Evolutionary conservation across 2,888 invertebrate genomes (phyloP).

Genomic region (Julus scandinavius): DNA sequence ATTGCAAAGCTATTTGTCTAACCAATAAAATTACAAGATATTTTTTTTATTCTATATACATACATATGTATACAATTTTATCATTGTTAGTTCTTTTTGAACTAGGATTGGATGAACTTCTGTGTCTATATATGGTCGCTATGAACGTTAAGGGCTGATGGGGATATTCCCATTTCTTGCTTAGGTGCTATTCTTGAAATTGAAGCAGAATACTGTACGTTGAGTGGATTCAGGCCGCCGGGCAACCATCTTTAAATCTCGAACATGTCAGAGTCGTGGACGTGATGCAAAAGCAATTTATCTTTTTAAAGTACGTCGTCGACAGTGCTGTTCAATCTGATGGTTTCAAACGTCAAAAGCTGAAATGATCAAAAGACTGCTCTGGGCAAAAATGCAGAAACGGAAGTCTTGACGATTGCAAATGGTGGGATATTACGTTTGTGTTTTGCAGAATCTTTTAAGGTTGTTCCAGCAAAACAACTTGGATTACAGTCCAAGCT

Average conservation of each 20-base stretch:
- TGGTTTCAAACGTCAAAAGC: constrained; percentile 34
- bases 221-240: not conserved
- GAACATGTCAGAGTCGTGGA: constrained; percentile 38
- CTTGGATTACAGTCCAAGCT: not conserved
- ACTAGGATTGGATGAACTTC: too few relatives aligned
- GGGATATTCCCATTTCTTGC: too few relatives aligned
- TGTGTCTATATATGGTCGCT: too few relatives aligned
- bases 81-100: too few relatives aligned
- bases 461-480: not conserved
- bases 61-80: too few relatives aligned
- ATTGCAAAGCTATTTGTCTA: too few relatives aligned
- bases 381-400: constrained; percentile 20
- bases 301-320: constrained; percentile 10
- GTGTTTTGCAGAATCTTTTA: not conserved
- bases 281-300: constrained; percentile 39
- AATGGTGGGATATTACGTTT: not conserved
- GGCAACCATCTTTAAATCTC: constrained; percentile 32
- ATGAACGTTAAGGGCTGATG: too few relatives aligned
- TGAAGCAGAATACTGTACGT: not conserved
- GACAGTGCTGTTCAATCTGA: constrained; percentile 5
- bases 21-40: too few relatives aligned
- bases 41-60: too few relatives aligned
- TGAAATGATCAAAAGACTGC: constrained; percentile 34
- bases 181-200: too few relatives aligned
- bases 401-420: constrained; percentile 28